Base-by-base conservation (phyloP, 1,140 invertebrate species). In the Argopecten irradians region DNA sequence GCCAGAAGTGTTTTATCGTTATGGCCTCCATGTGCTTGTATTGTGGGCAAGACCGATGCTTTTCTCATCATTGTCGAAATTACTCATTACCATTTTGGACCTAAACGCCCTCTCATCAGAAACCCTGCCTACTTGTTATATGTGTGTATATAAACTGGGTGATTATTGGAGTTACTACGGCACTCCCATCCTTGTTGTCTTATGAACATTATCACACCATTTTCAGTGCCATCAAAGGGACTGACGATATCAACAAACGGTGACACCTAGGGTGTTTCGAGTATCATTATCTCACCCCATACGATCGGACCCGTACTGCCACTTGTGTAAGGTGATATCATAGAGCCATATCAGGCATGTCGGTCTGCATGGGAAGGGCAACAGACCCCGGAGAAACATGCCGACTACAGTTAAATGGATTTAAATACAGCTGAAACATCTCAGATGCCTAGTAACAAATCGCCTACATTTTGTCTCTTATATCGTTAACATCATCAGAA, bases 21-120 rank as follows among this genome's bases (percentile, higher is more conserved):
- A 71, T 71, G n/a, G 55, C 55, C 55, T 71, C 55, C 55, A 71
- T 71, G 55, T 71, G 55, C 55, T 71, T 71, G 55, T 71, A 71
- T 71, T 71, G 55, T 71, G 55, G 55, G 55, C 55, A 71, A 71
- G 55, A 71, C 55, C 55, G 55, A 71, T 71, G 55, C 28, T 71
- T 71, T 71, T 28, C 55, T 71, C 55, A 71, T 71, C 55, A 71
- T 71, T 28, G 55, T 71, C 55, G 55, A 71, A 71, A 71, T 71
- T 71, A 71, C 55, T 71, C 55, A 71, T 71, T 71, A 71, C 55
- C 55, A 28, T 2, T 71, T n/a, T 28, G n/a, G 55, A 71, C 55
- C 55, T n/a, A 71, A 71, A 71, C 7, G 5, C 22, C 2, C n/a
- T n/a, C 55, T 71, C n/a, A 5, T 71, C 16, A 71, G n/a, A 71